Evolutionary conservation across 1,140 invertebrate genomes (phyloP).

Genomic region (Ceratosolen fusciceps): DNA sequence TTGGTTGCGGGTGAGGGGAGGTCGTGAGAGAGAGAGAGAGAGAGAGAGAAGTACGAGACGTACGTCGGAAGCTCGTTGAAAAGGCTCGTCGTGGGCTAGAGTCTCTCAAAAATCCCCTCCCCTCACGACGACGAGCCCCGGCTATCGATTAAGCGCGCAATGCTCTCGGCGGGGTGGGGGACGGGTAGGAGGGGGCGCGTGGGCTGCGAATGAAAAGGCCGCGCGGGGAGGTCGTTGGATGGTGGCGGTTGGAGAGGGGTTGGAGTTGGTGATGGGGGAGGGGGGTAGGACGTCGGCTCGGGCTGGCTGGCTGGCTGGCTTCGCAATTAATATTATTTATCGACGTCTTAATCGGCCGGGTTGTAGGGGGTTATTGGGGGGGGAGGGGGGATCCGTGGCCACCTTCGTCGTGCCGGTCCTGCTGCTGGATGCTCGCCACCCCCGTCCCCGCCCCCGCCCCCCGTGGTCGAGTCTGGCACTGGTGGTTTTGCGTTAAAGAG

Average conservation of each 20-base stretch:
- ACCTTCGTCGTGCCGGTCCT: neutral
- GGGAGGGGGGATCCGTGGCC: no score
- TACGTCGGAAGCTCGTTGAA: neutral
- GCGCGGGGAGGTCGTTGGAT: slow-evolving; percentile 20
- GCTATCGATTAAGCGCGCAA: slow-evolving; percentile 69
- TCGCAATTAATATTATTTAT: slow-evolving; percentile 72
- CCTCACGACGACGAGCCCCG: no score
- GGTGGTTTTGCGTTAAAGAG: slow-evolving; percentile 33
- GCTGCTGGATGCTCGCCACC: neutral
- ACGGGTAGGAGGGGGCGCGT: neutral
- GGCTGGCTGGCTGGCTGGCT: slow-evolving; percentile 56
- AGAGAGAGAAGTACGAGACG: neutral
- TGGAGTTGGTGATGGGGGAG: neutral
- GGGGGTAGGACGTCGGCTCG: slow-evolving; percentile 48
- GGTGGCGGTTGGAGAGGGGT: neutral
- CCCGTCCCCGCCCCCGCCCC: no score
- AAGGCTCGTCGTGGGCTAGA: neutral
- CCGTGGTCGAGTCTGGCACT: neutral
- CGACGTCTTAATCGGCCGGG: slow-evolving; percentile 68
- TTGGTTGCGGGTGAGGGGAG: neutral
- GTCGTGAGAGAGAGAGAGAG: no score
- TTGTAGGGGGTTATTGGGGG: no score
- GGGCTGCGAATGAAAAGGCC: slow-evolving; percentile 50
- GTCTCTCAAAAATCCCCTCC: no score
- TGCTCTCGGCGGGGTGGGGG: neutral